Base-by-base conservation (phyloP, 2,888 invertebrate genomes). In the Galerucella nymphaeae region DNA sequence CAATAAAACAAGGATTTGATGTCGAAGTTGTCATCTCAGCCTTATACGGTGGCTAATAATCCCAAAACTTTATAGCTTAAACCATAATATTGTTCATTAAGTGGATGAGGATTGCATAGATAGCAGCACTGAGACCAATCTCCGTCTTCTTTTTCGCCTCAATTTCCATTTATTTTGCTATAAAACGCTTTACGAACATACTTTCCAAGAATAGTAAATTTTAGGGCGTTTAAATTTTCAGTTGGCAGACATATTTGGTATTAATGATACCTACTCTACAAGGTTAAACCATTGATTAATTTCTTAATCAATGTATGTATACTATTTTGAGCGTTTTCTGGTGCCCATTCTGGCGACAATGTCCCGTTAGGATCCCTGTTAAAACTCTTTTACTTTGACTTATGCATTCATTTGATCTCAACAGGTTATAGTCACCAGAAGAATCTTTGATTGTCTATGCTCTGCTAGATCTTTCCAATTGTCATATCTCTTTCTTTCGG, bases 1-100 rank as follows among this genome's bases (percentile, higher is more conserved):
- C 74, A 69, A 76, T 76, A 73, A 74, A 76, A 75, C 72, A 73
- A 68, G 72, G 74, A 76, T 76, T 76, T 76, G 66, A 74, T 68
- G 66, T 64, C 72, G 66, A 70, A 62, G 68, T 71, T 72, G 70
- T 72, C 73, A 67, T 66, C 66, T 73, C 71, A 55, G 63, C 63
- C 67, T 72, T 72, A 67, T 72, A 72, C 63, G 63, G 71, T 48
- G 57, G 67, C 66, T 66, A 63, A 72, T 72, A 67, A 72, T 72
- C 71, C 67, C 66, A 66, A 57, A 63, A 62, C 57, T 67, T 72
- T 72, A 72, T 63, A 63, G 71, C 62, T 66, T 63, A 48, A 72
- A 57, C 67, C 62, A 72, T 72, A 67, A 72, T 67, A 72, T 67
- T 72, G 71, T 72, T 72, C 63, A 72, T 72, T 67, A 67, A 72